Evolutionary conservation across 2,113 vertebrate genomes (phyloP).

Genomic region (Prionailurus bengalensis): DNA sequence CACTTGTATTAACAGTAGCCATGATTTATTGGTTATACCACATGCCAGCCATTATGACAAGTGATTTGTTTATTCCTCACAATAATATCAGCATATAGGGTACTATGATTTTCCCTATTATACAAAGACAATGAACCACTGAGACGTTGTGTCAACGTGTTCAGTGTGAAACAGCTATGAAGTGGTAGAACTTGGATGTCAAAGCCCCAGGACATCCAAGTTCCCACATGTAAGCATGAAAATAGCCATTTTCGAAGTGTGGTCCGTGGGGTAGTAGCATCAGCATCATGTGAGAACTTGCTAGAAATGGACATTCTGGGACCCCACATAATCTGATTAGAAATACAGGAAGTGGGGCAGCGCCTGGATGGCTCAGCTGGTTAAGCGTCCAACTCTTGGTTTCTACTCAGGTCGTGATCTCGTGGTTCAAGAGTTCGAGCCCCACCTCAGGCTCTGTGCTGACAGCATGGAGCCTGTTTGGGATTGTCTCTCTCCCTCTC

Average conservation of each 20-base stretch:
- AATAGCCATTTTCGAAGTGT: neutral
- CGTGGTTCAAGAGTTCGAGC: too few relatives aligned
- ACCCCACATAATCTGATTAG: neutral
- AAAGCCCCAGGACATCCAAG: neutral
- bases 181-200: neutral
- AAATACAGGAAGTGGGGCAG: neutral
- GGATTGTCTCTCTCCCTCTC: too few relatives aligned
- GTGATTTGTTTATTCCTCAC: neutral
- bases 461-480: too few relatives aligned
- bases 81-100: neutral
- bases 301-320: neutral
- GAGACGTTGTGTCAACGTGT: neutral
- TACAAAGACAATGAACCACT: neutral
- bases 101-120: neutral
- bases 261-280: accelerated
- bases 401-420: too few relatives aligned
- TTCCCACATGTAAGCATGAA: accelerated
- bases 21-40: neutral
- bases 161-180: neutral
- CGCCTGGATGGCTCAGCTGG: too few relatives aligned
- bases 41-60: neutral
- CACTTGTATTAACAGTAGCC: neutral
- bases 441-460: too few relatives aligned
- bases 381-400: too few relatives aligned
- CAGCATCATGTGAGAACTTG: accelerated